A percentile compares a stretch with the other conserved stretches of the same genome.
Conservation (phyloP, 1,140 invertebrate species). For the Helicoverpa armigera region DNA sequence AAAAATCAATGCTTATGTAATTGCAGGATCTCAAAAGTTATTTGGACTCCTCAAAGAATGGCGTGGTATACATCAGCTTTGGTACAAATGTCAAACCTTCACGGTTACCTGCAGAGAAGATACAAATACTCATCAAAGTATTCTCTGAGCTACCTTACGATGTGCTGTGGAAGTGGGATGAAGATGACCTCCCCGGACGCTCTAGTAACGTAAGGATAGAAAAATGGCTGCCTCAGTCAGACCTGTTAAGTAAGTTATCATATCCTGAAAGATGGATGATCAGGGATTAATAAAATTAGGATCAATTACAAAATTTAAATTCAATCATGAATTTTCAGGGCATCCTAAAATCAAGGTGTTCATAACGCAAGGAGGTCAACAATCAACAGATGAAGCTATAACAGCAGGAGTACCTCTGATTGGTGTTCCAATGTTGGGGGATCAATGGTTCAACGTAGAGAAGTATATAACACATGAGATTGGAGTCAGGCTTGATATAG, state of each 20-base stretch:
- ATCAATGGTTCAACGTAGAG: constrained; percentile 71
- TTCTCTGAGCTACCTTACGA: constrained; percentile 60
- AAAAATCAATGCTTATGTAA: constrained; percentile 55
- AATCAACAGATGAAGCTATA: constrained; percentile 85
- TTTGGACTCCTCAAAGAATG: constrained; percentile 83
- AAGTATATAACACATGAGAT: constrained; percentile 58
- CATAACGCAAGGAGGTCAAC: constrained; percentile 87
- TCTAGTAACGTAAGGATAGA: constrained; percentile 81
- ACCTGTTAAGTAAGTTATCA: constrained; percentile 58
- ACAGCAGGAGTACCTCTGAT: too few relatives aligned
- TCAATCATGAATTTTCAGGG: constrained; percentile 60
- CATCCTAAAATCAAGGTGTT: constrained; percentile 83
- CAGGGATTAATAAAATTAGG: neutral
- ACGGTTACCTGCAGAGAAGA: constrained; percentile 71
- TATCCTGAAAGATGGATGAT: neutral
- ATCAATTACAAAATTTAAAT: neutral
- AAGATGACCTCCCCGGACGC: constrained; percentile 66
- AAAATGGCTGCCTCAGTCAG: constrained; percentile 86
- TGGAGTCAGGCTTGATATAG: constrained; percentile 58
- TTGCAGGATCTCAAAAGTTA: constrained; percentile 84
- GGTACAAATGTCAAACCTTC: constrained; percentile 86
- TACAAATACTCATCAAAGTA: constrained; percentile 42
- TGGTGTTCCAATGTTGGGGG: constrained; percentile 21
- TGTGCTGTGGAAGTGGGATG: constrained; percentile 84
- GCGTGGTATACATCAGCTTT: constrained; percentile 87